These are phyloP conservation scores for Danio kyathit DNA, from an alignment of 2,797 vertebrate genomes.

Conservation along the genomic window DNA sequence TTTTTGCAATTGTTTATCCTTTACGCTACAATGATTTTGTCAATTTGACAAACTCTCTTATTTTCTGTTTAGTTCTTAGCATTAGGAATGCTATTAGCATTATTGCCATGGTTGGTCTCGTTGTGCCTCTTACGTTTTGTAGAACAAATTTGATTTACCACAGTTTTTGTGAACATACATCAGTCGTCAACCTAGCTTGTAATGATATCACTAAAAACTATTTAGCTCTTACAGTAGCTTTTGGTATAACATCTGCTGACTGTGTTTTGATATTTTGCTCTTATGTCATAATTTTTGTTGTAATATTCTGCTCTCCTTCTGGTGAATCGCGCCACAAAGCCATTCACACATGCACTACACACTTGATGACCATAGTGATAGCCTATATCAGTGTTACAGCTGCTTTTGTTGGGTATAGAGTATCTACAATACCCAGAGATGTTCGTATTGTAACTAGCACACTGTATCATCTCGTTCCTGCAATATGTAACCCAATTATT, in stretches of 20 bases:
- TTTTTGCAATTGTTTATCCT: conserved; percentile 69
- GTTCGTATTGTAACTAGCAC: conserved; percentile 21
- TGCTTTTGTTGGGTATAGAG: conserved; percentile 52
- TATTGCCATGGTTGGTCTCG: conserved; percentile 42
- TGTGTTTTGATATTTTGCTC: conserved; percentile 62
- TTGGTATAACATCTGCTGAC: conserved; percentile 63
- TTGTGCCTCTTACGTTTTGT: conserved; percentile 60
- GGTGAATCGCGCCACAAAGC: conserved; percentile 65
- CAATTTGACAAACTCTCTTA: conserved; percentile 17
- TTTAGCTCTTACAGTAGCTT: conserved; percentile 60
- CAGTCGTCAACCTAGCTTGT: conserved; percentile 68
- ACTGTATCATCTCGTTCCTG: conserved; percentile 50
- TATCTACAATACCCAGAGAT: conserved; percentile 46
- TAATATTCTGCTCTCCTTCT: conserved; percentile 58
- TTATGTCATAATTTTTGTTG: conserved; percentile 62
- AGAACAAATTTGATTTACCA: conserved; percentile 63
- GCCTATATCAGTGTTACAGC: conserved; percentile 55
- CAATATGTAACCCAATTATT: conserved; percentile 52
- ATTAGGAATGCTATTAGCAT: conserved; percentile 37
- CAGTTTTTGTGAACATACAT: conserved; percentile 69
- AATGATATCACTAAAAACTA: conserved; percentile 57
- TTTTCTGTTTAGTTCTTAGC: conserved; percentile 16
- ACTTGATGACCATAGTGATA: conserved; percentile 65
- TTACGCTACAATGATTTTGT: conserved; percentile 54
- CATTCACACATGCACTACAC: conserved; percentile 64